Conservation (phyloP, 2,113 vertebrate genomes). For the Microcebus murinus region DNA sequence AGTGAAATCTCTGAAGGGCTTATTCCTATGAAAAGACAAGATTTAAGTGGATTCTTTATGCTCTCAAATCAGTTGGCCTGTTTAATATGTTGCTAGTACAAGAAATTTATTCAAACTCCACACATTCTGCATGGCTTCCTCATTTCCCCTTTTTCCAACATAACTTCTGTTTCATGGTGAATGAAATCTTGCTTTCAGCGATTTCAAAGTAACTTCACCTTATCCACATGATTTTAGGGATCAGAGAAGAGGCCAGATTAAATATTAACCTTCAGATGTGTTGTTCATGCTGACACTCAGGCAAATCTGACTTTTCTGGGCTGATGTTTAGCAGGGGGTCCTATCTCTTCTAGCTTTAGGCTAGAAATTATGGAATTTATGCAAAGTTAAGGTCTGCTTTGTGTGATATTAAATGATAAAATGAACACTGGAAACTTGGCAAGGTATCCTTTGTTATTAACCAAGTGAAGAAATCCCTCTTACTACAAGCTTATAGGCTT, state of each 20-base stretch:
- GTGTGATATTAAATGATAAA: conserved; percentile 66
- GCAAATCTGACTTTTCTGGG: conserved; percentile 57
- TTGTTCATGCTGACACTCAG: conserved; percentile 51
- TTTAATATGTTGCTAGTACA: conserved; percentile 60
- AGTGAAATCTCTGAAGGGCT: conserved; percentile 5
- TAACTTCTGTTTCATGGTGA: conserved; percentile 64
- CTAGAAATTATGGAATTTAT: conserved; percentile 65
- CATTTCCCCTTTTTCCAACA: conserved; percentile 33
- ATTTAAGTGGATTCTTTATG: conserved; percentile 53
- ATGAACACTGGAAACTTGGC: conserved; percentile 26
- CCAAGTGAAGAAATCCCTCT: not conserved
- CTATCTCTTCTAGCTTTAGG: conserved; percentile 51
- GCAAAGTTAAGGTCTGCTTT: conserved; percentile 57
- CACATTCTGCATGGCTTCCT: conserved; percentile 51
- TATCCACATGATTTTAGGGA: conserved; percentile 73
- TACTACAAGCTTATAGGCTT: not conserved
- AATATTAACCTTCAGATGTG: conserved; percentile 72
- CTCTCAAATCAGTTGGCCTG: conserved; percentile 40
- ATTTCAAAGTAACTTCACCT: conserved; percentile 72
- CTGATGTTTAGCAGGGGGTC: conserved; percentile 61
- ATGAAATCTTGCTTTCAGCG: conserved; percentile 69
- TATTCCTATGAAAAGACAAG: conserved; percentile 46
- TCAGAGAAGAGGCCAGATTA: conserved; percentile 75
- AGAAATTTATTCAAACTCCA: conserved; percentile 42
- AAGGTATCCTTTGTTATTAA: conserved; percentile 46